A percentile compares a stretch with the other conserved stretches of the same genome.
Conservation (phyloP, 2,797 vertebrate species). For the Coregonus sp. region DNA sequence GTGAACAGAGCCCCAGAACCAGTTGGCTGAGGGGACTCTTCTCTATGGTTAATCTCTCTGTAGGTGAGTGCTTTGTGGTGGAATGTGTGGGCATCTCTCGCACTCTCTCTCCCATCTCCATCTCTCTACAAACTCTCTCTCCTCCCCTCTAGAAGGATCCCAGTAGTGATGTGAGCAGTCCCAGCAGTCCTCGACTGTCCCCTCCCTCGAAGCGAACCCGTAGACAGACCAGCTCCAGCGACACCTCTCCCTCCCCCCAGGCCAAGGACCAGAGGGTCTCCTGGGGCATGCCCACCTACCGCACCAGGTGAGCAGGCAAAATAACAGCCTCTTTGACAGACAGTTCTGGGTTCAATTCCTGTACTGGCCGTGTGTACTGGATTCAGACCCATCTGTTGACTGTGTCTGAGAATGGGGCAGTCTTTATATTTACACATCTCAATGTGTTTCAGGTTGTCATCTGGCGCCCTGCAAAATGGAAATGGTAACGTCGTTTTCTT, state of each 20-base stretch:
- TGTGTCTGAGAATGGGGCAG: neutral
- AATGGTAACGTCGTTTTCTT: constrained; percentile 77
- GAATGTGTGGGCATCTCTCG: no score
- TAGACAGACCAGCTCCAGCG: constrained; percentile 90
- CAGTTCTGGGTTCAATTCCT: neutral
- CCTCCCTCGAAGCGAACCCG: constrained; percentile 91
- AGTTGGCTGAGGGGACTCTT: no score
- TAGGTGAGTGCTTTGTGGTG: no score
- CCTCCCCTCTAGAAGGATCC: constrained; percentile 84
- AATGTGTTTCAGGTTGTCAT: constrained; percentile 84
- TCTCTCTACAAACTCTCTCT: constrained; percentile 14
- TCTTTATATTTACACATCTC: constrained; percentile 8
- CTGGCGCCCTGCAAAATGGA: constrained; percentile 93
- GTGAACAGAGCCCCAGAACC: no score
- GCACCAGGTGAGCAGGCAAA: constrained; percentile 83
- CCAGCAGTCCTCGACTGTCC: constrained; percentile 89
- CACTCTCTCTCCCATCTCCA: neutral
- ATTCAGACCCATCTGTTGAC: neutral
- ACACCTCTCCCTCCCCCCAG: constrained; percentile 90
- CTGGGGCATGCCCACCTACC: constrained; percentile 90
- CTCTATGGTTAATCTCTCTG: no score
- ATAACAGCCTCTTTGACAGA: no score
- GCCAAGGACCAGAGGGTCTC: constrained; percentile 88
- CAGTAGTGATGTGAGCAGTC: constrained; percentile 86
- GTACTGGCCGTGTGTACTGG: neutral